Base-by-base conservation (phyloP, 2,797 vertebrate species). In the Cichlasoma orientale region DNA sequence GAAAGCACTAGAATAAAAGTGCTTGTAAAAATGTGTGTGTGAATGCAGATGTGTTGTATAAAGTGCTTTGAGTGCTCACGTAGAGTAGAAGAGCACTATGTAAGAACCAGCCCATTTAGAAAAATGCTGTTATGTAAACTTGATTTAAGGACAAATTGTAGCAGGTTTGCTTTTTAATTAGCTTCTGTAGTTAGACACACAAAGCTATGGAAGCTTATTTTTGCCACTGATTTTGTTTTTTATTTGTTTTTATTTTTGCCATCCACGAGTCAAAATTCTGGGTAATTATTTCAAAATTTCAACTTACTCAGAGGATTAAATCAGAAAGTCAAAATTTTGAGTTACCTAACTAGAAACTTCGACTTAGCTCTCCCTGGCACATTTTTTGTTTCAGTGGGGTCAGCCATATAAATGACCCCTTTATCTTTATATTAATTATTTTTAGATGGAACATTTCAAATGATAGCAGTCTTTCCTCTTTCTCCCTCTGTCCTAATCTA, bases 131-230 rank as follows among this genome's bases (percentile, higher is more conserved):
- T 61, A 61, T n/a, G 38, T 9, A 38, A 23, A 61, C 12, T 61
- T 19, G 36, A 36, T 5, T 19, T 38, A 59, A 61, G 7, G n/a
- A 9, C 33, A 23, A 27, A 27, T 3, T 13, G 21, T 61, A 12
- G 0, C 12, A 61, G 7, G 12, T 61, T 38, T 4, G 33, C 33
- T 38, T 61, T 0, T 61, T 0, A 23, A 44, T 44, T 44, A 44
- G 14, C 21, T 16, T 27, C 25, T 3, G 27, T 27, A 38, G 38
- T 41, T 61, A 13, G 38, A 5, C n/a, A 61, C 14, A 38, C 38
- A 38, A 38, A 21, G 19, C 31, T 13, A 59, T 36, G 36, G 19
- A 59, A 59, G 11, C 31, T 27, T 27, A 4, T 27, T 27, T 27
- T 27, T 4, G 4, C 27, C 27, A 27, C 27, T 27, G 27, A 27